These are phyloP conservation scores for Papilio gigon DNA, from an alignment of 2,888 invertebrate species.

Conservation along the genomic window DNA sequence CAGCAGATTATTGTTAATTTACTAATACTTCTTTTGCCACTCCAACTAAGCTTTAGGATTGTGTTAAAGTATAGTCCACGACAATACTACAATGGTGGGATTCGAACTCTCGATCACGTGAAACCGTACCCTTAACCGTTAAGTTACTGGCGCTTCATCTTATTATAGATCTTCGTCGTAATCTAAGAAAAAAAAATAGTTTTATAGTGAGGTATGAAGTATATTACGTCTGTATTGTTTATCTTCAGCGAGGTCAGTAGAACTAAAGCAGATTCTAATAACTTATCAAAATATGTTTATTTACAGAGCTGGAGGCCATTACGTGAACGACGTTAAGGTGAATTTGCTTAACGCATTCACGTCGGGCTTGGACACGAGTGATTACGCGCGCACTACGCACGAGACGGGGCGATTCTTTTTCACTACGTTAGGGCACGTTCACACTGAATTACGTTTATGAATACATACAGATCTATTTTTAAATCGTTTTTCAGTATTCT, in stretches of 20 bases:
- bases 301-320: constrained; percentile 25
- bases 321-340: constrained; percentile 42
- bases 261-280: background rate
- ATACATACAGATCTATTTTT: background rate
- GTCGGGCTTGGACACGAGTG: constrained; percentile 48
- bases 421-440: constrained; percentile 28
- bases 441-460: constrained; percentile 12
- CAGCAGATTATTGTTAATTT: too few relatives aligned
- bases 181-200: background rate
- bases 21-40: too few relatives aligned
- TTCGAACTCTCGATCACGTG: too few relatives aligned
- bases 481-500: background rate
- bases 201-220: background rate
- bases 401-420: constrained; percentile 46
- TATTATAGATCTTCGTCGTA: too few relatives aligned
- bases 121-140: too few relatives aligned
- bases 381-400: constrained; percentile 48
- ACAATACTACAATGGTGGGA: too few relatives aligned
- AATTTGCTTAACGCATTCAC: constrained; percentile 41
- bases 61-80: too few relatives aligned
- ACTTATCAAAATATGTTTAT: constrained; percentile 21
- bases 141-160: too few relatives aligned
- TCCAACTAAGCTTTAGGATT: too few relatives aligned
- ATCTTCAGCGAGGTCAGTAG: constrained; percentile 1
- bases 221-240: background rate